Percentiles rank a stretch among this genome's conserved stretches.
Evolutionary conservation across 2,797 vertebrate species (phyloP).

Genomic region (Cossypha niveicapilla): DNA sequence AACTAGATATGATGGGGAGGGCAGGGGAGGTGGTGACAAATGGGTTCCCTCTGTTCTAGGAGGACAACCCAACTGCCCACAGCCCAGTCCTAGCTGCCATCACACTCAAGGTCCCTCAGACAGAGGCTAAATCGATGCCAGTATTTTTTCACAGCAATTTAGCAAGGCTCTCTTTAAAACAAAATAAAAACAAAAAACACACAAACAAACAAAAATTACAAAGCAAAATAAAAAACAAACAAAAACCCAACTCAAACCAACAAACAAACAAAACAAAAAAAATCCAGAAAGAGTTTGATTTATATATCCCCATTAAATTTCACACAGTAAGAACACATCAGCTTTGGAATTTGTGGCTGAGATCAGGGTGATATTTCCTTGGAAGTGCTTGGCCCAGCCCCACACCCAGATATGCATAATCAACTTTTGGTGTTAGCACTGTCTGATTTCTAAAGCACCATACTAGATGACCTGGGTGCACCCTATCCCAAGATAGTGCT

Average conservation of each 20-base stretch:
- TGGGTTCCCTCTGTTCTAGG: background rate
- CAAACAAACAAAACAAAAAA: fast-evolving
- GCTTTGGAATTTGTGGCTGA: background rate
- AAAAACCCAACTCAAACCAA: fast-evolving
- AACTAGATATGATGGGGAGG: background rate
- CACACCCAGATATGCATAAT: background rate
- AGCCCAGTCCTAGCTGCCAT: background rate
- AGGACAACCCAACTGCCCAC: background rate
- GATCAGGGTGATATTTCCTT: background rate
- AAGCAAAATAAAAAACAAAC: background rate
- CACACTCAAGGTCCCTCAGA: background rate
- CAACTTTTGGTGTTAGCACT: background rate
- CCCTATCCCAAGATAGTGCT: background rate
- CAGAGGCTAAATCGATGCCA: background rate
- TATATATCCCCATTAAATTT: background rate
- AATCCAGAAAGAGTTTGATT: background rate
- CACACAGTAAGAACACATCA: background rate
- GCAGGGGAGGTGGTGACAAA: background rate
- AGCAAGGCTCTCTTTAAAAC: background rate
- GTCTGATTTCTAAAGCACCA: background rate
- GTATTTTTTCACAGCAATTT: background rate
- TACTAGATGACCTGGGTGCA: background rate
- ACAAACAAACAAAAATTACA: fast-evolving
- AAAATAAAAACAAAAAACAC: fast-evolving
- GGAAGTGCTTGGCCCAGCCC: background rate